Evolutionary conservation across 2,797 vertebrate genomes (phyloP).

Genomic region (Sebastes kiyomatsui): DNA sequence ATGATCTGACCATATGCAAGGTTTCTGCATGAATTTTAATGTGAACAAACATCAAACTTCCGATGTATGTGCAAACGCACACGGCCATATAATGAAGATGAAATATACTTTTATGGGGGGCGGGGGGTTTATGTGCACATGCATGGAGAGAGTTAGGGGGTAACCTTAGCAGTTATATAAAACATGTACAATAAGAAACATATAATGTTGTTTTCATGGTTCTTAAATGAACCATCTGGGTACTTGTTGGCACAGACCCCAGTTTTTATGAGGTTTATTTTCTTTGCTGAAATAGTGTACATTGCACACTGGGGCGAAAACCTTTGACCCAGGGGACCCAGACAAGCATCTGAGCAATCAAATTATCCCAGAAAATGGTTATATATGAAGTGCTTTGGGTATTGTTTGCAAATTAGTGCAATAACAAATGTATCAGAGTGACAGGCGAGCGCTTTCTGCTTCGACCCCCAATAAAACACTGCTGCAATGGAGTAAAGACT

Average conservation of each 20-base stretch:
- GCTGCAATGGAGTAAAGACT: constrained; percentile 37
- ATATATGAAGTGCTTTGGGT: constrained; percentile 63
- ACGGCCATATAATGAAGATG: constrained; percentile 8
- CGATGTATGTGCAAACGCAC: constrained; percentile 30
- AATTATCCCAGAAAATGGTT: constrained; percentile 70
- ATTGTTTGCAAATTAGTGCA: constrained; percentile 73
- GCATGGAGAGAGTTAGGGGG: constrained; percentile 43
- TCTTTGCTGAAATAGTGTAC: constrained; percentile 64
- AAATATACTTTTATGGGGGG: not conserved
- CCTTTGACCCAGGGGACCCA: constrained; percentile 50
- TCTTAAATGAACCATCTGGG: constrained; percentile 76
- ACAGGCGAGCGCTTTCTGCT: constrained; percentile 36
- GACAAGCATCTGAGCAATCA: constrained; percentile 56
- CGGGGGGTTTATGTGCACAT: not conserved
- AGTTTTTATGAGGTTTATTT: constrained; percentile 68
- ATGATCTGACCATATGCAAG: constrained; percentile 47
- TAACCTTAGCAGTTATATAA: constrained; percentile 58
- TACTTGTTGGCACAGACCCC: constrained; percentile 63
- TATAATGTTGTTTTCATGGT: constrained; percentile 68
- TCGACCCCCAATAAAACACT: constrained; percentile 34
- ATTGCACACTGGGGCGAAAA: constrained; percentile 56
- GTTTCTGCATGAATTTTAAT: constrained; percentile 55
- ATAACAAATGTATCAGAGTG: constrained; percentile 55
- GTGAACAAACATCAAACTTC: constrained; percentile 27
- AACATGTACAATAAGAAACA: constrained; percentile 65